Conservation (phyloP, 2,888 invertebrate species). For the Trissoscelio sp. region DNA sequence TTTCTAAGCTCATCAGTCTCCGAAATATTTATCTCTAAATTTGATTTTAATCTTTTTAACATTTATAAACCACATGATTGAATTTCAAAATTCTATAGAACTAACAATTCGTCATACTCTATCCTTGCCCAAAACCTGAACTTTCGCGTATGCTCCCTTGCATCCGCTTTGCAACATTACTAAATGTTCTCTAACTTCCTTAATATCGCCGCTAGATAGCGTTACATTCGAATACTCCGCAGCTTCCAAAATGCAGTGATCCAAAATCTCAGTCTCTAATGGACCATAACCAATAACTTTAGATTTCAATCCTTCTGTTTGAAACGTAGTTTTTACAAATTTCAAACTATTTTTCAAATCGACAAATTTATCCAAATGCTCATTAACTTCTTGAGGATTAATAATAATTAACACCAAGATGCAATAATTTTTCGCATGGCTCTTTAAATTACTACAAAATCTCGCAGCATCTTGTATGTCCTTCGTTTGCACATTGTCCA, state of each 20-base stretch:
- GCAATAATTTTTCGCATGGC: conserved; percentile 69
- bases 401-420: conserved; percentile 75
- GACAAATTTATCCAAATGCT: conserved; percentile 66
- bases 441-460: conserved; percentile 69
- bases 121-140: conserved; percentile 70
- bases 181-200: conserved; percentile 72
- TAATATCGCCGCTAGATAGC: conserved; percentile 71
- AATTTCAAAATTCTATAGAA: not conserved
- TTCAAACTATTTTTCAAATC: conserved; percentile 70
- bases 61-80: too few relatives aligned
- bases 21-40: too few relatives aligned
- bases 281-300: conserved; percentile 72
- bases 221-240: conserved; percentile 70
- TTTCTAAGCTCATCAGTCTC: too few relatives aligned
- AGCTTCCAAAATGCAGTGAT: conserved; percentile 76
- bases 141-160: conserved; percentile 79
- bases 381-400: conserved; percentile 74
- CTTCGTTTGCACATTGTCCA: conserved; percentile 78
- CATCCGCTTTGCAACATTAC: conserved; percentile 76
- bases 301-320: conserved; percentile 49
- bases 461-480: conserved; percentile 71
- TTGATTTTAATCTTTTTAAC: too few relatives aligned
- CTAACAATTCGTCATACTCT: not conserved
- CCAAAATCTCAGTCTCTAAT: conserved; percentile 73
- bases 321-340: conserved; percentile 68